Evolutionary conservation across 2,113 vertebrate genomes (phyloP), one percentile per base, ranked within the genome.

Genomic region (Melanerpes formicivorus): DNA sequence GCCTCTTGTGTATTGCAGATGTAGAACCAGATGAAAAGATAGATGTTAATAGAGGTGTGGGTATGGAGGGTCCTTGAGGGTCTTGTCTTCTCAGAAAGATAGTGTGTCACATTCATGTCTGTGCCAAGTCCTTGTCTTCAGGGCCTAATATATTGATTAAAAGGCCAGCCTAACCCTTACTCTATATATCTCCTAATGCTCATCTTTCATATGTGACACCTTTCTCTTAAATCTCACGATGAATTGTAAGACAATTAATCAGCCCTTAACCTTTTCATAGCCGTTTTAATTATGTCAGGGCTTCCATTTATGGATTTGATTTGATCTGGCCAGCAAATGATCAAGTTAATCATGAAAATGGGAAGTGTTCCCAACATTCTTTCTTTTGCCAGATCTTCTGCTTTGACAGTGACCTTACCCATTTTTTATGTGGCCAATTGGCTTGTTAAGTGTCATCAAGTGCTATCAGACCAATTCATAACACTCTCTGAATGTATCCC

Each of bases 191-290:
- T 87, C 58, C 40, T 81, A 32, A 62, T 63, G 74, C 62, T 92
- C 29, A 46, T 87, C 50, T 70, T 84, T 85, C 50, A 42, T 18
- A 25, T 19, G 5, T 73, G 66, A 70, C 69, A 62, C 34, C 50
- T 90, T 52, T 30, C 62, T 58, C 42, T 60, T 79, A 69, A 79
- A 84, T 93, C 71, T 75, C 60, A 7, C 10, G 50, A 55, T 82
- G 88, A 80, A 64, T 44, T 91, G n/a, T 90, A 76, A 62, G 67
- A 70, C 63, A 93, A 69, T 89, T 87, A 87, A 91, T 44, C 37
- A 76, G 60, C 64, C 44, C 34, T 91, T 91, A 91, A 87, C 64
- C 22, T 91, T 93, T 82, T 70, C 26, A 14, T 91, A 63, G 19
- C 67, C 44, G 16, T 82, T 87, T 70, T 90, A 84, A 79, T 87